These are phyloP conservation scores for Sternotherus odoratus DNA, from an alignment of 2,797 vertebrate species.

Conservation along the genomic window DNA sequence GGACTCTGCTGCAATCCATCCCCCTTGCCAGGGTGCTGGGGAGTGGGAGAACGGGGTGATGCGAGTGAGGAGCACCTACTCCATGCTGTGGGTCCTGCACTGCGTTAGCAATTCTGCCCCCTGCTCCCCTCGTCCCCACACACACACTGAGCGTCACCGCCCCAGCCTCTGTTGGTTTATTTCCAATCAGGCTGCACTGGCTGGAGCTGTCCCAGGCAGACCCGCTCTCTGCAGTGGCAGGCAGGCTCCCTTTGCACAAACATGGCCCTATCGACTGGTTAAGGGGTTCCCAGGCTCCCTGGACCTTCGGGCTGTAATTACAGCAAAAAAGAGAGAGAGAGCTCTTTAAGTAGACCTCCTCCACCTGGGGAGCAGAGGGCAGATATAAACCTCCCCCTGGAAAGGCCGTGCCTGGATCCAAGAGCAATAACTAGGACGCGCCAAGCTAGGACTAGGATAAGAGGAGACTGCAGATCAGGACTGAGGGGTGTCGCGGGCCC, in stretches of 20 bases:
- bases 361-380: neutral
- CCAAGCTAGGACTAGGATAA: neutral
- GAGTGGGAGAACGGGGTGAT: neutral
- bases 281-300: neutral
- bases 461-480: neutral
- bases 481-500: neutral
- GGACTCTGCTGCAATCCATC: neutral
- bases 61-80: neutral
- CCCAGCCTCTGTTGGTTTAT: too few relatives aligned
- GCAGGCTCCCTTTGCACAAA: neutral
- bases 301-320: neutral
- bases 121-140: fast-evolving
- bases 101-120: neutral
- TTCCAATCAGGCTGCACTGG: neutral
- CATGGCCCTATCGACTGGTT: neutral
- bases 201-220: neutral
- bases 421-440: neutral
- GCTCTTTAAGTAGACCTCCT: neutral
- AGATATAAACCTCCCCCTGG: neutral
- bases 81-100: neutral
- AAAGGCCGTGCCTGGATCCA: neutral
- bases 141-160: neutral
- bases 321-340: neutral
- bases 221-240: neutral
- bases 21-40: neutral